Percentiles rank a stretch among this genome's conserved stretches.
phyloP scores from a whole-genome alignment of 2,797 vertebrate species.

The Varecia variegata region DNA sequence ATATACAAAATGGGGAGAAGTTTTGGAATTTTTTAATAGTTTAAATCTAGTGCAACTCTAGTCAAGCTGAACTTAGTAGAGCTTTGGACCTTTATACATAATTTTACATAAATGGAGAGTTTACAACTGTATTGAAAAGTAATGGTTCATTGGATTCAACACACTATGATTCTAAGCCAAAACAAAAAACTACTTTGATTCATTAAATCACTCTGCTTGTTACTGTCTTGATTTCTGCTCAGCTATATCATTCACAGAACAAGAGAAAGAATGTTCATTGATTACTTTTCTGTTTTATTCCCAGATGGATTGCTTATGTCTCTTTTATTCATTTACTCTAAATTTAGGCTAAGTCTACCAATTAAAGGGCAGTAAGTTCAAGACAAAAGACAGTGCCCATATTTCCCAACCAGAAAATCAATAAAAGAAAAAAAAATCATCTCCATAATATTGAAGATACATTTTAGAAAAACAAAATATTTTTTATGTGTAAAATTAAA shows the following conservation, averaged over 20 bases:
- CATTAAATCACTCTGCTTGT: constrained; percentile 28
- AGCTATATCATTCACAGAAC: constrained; percentile 10
- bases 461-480: background rate
- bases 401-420: background rate
- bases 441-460: background rate
- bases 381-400: background rate
- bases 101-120: background rate
- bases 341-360: background rate
- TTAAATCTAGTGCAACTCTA: background rate
- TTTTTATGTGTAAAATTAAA: background rate
- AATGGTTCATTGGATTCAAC: constrained; percentile 38
- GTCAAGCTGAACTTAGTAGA: background rate
- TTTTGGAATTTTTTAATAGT: background rate
- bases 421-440: background rate
- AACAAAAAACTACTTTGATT: constrained; percentile 30
- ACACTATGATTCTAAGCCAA: background rate
- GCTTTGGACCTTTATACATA: background rate
- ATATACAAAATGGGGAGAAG: background rate
- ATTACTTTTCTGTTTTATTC: constrained; percentile 36
- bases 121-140: constrained; percentile 23
- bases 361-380: background rate
- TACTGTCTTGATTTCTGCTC: constrained; percentile 34
- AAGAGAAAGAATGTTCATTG: background rate
- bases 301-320: background rate
- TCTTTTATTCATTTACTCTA: background rate